phyloP scores from a whole-genome alignment of 92 coral and sea anemone species.

The Blastomussa wellsi region DNA sequence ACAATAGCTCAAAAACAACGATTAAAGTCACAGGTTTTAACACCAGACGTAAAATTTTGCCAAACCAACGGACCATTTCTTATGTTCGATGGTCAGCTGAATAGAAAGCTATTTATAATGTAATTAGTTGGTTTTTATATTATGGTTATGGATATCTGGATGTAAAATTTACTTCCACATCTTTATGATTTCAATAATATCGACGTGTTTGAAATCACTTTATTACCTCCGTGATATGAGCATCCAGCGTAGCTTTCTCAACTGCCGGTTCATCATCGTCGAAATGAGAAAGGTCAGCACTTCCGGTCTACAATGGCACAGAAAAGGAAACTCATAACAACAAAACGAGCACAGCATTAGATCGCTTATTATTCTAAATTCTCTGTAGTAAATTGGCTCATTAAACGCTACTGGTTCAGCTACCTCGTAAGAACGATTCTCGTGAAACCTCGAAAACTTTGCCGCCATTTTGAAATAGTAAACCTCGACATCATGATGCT shows the following conservation, averaged over 20 bases:
- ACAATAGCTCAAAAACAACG: too few species aligned
- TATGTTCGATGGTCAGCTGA: too few species aligned
- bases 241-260: conserved; percentile 88
- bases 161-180: neutral
- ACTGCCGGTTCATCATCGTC: conserved; percentile 78
- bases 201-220: neutral
- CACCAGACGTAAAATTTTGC: too few species aligned
- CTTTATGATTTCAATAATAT: neutral
- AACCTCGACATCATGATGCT: neutral
- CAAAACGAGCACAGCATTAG: neutral
- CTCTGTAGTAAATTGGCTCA: conserved; percentile 4
- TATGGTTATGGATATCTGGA: too few species aligned
- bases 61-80: too few species aligned
- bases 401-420: conserved; percentile 10
- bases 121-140: too few species aligned
- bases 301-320: conserved; percentile 49
- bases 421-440: conserved; percentile 93
- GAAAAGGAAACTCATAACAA: conserved; percentile 43
- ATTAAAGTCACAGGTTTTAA: too few species aligned
- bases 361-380: neutral
- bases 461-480: conserved; percentile 79
- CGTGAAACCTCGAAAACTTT: conserved; percentile 95
- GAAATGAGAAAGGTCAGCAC: conserved; percentile 53
- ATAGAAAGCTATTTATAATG: too few species aligned
- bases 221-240: conserved; percentile 89